These are phyloP conservation scores for Sinopyrophorus schimmeli DNA, from an alignment of 2,888 invertebrate species.

Conservation along the genomic window DNA sequence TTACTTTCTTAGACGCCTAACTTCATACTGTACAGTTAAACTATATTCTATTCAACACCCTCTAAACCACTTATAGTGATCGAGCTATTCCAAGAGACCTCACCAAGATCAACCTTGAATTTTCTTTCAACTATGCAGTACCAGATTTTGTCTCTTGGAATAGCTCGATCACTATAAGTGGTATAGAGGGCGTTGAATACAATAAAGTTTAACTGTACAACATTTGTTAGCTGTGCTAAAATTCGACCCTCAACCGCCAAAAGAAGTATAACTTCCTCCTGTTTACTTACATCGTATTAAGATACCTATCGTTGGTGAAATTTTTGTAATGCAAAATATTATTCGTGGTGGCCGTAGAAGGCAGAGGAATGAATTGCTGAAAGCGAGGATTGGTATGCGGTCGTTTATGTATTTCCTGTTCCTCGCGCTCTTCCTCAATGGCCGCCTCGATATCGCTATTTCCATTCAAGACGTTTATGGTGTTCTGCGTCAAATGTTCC, in stretches of 20 bases:
- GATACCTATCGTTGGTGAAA: slow-evolving; percentile 43
- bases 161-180: no score
- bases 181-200: no score
- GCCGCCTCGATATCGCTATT: slow-evolving; percentile 78
- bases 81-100: no score
- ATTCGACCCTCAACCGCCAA: not conserved
- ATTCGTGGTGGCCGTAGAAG: slow-evolving; percentile 30
- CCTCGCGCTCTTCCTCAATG: slow-evolving; percentile 77
- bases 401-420: slow-evolving; percentile 59
- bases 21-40: no score
- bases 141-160: no score
- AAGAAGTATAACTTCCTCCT: not conserved
- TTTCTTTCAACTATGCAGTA: no score
- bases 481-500: slow-evolving; percentile 62
- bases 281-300: slow-evolving; percentile 51
- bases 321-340: slow-evolving; percentile 27
- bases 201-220: no score
- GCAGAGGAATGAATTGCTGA: slow-evolving; percentile 43
- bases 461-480: slow-evolving; percentile 62
- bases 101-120: no score
- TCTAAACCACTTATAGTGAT: no score
- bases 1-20: no score
- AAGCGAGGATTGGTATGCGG: slow-evolving; percentile 36
- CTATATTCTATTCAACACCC: no score
- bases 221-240: not conserved